phyloP scores from a whole-genome alignment of 2,888 invertebrate species.

The Ramazzottius varieornatus region DNA sequence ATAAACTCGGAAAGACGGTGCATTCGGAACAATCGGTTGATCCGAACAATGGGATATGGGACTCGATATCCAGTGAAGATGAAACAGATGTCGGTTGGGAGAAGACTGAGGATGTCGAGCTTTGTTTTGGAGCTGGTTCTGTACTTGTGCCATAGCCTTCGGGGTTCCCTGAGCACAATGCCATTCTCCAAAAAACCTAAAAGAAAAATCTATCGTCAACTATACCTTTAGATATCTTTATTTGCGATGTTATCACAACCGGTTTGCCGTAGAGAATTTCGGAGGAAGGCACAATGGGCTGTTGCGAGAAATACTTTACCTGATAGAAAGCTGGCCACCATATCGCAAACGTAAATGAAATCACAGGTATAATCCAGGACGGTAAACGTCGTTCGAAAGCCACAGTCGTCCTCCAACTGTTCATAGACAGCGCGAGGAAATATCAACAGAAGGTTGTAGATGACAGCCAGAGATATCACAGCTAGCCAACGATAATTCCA shows the following conservation, averaged over 20 bases:
- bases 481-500: background rate
- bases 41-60: slow-evolving; percentile 35
- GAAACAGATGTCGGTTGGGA: background rate
- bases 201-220: background rate
- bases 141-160: background rate
- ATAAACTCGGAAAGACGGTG: slow-evolving; percentile 70
- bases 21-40: slow-evolving; percentile 43
- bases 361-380: background rate
- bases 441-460: background rate
- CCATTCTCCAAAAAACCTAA: background rate
- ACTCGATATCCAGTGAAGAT: background rate
- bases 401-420: background rate
- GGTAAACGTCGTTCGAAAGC: background rate
- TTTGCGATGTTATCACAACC: too few species aligned
- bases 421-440: background rate
- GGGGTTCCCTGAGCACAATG: background rate
- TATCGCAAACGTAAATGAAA: background rate
- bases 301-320: too few species aligned
- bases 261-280: too few species aligned
- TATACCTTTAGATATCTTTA: too few species aligned
- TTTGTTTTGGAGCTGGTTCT: background rate
- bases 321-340: background rate
- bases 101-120: background rate
- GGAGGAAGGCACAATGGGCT: too few species aligned
- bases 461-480: background rate